These are phyloP conservation scores for Platanista minor DNA, from an alignment of 2,113 vertebrate species.

Conservation along the genomic window DNA sequence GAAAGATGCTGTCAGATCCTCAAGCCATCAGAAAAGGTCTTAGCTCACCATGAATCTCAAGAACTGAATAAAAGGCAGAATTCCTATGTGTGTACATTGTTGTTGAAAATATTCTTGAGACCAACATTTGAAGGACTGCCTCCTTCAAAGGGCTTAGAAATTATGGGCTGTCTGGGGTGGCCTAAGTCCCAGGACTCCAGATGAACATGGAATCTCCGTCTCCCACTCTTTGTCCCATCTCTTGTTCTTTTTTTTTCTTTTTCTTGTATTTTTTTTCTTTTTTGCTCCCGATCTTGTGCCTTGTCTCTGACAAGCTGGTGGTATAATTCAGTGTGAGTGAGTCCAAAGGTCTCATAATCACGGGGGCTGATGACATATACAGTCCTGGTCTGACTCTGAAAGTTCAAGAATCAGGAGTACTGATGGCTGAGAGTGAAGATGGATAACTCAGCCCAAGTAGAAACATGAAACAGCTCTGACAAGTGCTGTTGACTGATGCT, in stretches of 20 bases:
- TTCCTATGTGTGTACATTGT: background rate
- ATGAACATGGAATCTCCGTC: background rate
- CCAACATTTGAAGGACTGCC: background rate
- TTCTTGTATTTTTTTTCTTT: no score
- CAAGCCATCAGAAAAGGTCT: background rate
- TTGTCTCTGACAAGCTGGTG: background rate
- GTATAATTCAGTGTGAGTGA: background rate
- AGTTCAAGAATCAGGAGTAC: background rate
- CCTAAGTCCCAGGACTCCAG: background rate
- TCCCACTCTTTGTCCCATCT: no score
- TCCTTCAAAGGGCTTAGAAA: background rate
- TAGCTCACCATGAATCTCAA: background rate
- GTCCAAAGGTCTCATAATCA: background rate
- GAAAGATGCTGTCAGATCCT: background rate
- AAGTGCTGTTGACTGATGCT: background rate
- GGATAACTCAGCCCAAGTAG: background rate
- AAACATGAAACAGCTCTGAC: background rate
- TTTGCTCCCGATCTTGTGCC: background rate
- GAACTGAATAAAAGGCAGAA: background rate
- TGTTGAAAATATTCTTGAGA: background rate
- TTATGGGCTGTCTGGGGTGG: background rate
- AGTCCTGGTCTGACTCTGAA: background rate
- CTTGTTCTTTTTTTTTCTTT: no score
- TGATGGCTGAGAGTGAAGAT: background rate
- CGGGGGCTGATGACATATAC: fast-evolving